Conservation (phyloP, 2,113 vertebrate species). For the Ammospiza nelsoni region DNA sequence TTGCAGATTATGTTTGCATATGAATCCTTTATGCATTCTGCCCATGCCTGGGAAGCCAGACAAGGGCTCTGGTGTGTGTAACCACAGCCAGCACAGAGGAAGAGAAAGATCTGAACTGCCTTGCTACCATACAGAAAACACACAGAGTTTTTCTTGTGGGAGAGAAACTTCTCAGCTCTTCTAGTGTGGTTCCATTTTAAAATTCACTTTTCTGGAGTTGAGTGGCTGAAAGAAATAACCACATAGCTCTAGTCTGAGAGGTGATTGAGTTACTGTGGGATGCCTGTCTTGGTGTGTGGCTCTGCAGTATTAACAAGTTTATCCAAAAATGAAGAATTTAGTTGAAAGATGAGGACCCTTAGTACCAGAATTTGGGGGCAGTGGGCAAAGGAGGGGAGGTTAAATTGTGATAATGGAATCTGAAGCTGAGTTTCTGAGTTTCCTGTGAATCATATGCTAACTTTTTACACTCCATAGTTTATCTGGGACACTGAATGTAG, state of each 20-base stretch:
- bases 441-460: not conserved
- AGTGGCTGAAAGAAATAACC: not conserved
- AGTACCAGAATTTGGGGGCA: not conserved
- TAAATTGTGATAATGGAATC: not conserved
- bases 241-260: not conserved
- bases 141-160: not conserved
- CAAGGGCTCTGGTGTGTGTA: not conserved
- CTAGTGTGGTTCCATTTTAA: not conserved
- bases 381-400: not conserved
- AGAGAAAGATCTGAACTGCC: not conserved
- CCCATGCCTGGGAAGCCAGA: not conserved
- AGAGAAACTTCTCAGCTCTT: not conserved
- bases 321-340: not conserved
- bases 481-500: slow-evolving; percentile 10
- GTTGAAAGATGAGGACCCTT: not conserved
- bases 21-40: not conserved
- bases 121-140: not conserved
- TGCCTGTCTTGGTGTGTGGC: not conserved
- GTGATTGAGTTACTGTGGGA: not conserved
- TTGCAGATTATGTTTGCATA: not conserved
- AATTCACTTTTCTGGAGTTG: not conserved
- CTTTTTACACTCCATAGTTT: not conserved
- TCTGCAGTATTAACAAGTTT: not conserved
- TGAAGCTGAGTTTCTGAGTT: not conserved
- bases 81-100: fast-evolving